phyloP scores from a whole-genome alignment of 2,797 vertebrate species.

The Chloroceryle inda region DNA sequence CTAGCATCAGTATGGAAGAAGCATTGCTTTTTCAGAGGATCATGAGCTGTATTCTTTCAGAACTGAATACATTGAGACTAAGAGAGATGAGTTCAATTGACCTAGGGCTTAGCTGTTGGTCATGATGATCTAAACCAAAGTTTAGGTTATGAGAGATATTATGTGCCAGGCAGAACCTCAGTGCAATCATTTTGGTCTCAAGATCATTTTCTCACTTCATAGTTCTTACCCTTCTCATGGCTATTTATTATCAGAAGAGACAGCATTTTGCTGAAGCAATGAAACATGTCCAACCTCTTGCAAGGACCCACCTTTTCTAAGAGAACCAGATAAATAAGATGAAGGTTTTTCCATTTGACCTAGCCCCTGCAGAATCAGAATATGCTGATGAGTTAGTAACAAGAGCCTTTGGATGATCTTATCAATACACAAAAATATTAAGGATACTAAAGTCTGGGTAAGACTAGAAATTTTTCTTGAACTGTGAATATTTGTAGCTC shows the following conservation, averaged over 20 bases:
- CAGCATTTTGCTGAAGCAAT: background rate
- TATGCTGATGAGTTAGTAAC: background rate
- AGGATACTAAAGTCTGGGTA: background rate
- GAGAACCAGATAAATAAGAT: background rate
- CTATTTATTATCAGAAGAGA: background rate
- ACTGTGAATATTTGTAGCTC: background rate
- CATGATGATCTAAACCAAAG: background rate
- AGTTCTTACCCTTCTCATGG: background rate
- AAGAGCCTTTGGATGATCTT: background rate
- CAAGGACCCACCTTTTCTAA: background rate
- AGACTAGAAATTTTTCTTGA: background rate
- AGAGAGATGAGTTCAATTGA: background rate
- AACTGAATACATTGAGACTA: background rate
- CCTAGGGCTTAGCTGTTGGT: background rate
- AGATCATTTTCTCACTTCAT: background rate
- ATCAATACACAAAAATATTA: background rate
- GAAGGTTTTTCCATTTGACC: background rate
- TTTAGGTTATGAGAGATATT: background rate
- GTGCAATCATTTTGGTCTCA: background rate
- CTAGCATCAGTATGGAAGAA: background rate
- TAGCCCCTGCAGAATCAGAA: background rate
- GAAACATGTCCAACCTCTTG: background rate
- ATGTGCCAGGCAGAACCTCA: background rate
- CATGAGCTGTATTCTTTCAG: background rate
- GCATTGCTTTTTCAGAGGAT: background rate